phyloP scores from a whole-genome alignment of 2,797 vertebrate species.

The Leptatherina wallacei region DNA sequence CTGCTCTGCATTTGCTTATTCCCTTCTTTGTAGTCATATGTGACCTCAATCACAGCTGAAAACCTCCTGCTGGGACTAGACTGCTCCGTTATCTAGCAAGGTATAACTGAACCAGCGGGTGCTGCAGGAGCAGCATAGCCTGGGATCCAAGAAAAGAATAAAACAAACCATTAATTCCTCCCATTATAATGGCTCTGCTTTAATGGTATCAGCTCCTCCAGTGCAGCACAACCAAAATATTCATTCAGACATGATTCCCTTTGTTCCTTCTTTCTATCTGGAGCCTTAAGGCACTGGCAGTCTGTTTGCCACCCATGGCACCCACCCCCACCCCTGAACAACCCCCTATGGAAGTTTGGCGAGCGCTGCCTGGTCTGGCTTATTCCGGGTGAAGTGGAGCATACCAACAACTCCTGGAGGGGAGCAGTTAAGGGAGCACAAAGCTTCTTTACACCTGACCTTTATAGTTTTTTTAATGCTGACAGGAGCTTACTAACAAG shows the following conservation, averaged over 20 bases:
- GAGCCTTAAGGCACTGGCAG: conserved; percentile 56
- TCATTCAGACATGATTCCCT: conserved; percentile 50
- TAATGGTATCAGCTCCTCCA: conserved; percentile 22
- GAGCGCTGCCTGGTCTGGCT: conserved; percentile 32
- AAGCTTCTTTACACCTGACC: conserved; percentile 68
- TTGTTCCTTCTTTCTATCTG: conserved; percentile 60
- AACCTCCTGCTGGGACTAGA: conserved; percentile 33
- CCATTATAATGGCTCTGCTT: conserved; percentile 24
- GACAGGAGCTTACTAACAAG: conserved; percentile 58
- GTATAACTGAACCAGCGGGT: conserved; percentile 33
- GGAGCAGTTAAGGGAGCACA: conserved; percentile 38
- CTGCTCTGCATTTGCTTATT: conserved; percentile 33
- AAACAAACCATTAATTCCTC: conserved; percentile 16
- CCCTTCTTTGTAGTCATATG: conserved; percentile 37
- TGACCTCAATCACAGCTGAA: conserved; percentile 49
- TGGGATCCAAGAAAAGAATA: conserved; percentile 10
- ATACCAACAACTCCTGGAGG: conserved; percentile 61
- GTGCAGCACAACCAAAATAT: conserved; percentile 28
- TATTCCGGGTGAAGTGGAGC: conserved; percentile 64
- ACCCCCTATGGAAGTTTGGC: conserved; percentile 46
- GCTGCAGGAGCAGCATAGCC: not conserved
- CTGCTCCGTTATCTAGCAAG: conserved; percentile 38
- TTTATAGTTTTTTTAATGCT: conserved; percentile 51
- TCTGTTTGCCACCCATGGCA: conserved; percentile 53
- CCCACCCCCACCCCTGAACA: conserved; percentile 15